Percentiles rank a stretch among this genome's conserved stretches.
Conservation (phyloP, 2,888 invertebrate genomes). For the Orgyia antiqua region DNA sequence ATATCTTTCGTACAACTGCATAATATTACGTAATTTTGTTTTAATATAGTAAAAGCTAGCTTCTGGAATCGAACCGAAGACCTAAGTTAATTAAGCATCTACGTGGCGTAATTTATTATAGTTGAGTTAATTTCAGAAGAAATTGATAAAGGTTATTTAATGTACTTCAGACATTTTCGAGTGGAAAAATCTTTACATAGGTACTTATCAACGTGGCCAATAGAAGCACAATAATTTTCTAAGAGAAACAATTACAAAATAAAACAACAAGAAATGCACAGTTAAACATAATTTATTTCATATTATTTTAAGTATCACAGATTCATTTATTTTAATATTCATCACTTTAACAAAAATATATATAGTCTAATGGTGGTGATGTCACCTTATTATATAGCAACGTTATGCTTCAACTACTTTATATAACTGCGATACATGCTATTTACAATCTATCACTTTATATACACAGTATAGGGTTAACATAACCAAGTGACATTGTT, state of each 20-base stretch:
- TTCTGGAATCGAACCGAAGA: too few species aligned
- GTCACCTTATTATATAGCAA: constrained; percentile 54
- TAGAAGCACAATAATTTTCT: too few species aligned
- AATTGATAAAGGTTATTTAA: too few species aligned
- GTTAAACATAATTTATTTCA: constrained; percentile 78
- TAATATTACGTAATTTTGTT: neutral
- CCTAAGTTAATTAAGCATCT: too few species aligned
- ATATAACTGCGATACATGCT: constrained; percentile 44
- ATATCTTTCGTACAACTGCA: neutral
- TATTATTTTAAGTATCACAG: constrained; percentile 77
- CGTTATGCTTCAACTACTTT: constrained; percentile 41
- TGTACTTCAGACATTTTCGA: too few species aligned
- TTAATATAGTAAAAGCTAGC: too few species aligned
- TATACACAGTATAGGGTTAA: constrained; percentile 52
- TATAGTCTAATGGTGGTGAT: constrained; percentile 61
- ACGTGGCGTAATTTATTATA: too few species aligned
- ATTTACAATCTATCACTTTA: constrained; percentile 64
- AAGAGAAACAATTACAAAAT: constrained; percentile 6
- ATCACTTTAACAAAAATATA: constrained; percentile 77
- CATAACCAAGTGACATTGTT: too few species aligned
- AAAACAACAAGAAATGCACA: constrained; percentile 48
- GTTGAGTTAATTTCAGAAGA: too few species aligned
- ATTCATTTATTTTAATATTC: constrained; percentile 76
- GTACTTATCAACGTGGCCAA: too few species aligned
- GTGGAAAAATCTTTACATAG: too few species aligned